phyloP scores from a whole-genome alignment of 2,113 vertebrate genomes.

The Pachycephala philippinensis region DNA sequence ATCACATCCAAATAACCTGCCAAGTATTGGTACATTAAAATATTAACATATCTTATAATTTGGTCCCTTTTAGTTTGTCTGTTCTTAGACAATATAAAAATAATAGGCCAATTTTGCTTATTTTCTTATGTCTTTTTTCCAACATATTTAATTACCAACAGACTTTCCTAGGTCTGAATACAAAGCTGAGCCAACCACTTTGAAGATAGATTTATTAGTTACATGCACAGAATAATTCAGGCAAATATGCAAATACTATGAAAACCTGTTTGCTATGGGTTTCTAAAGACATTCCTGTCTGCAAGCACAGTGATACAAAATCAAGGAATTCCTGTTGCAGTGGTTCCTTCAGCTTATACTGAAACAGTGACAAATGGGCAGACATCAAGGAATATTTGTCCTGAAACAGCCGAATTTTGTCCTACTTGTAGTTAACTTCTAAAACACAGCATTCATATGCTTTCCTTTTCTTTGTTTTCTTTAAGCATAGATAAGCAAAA shows the following conservation, averaged over 20 bases:
- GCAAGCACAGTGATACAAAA: neutral
- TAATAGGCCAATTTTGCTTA: accelerated
- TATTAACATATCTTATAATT: neutral
- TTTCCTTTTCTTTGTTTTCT: neutral
- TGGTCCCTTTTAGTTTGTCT: neutral
- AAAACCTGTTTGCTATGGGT: neutral
- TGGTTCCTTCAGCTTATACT: neutral
- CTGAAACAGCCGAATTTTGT: neutral
- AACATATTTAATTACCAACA: neutral
- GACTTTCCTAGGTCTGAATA: neutral
- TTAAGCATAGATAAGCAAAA: neutral
- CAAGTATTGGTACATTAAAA: neutral
- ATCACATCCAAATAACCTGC: neutral
- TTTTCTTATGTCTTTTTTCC: neutral
- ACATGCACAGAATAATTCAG: neutral
- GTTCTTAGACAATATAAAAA: neutral
- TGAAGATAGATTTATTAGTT: neutral
- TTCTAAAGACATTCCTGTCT: neutral
- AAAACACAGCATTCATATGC: neutral
- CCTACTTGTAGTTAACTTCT: neutral
- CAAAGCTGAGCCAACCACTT: neutral
- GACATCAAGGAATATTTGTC: neutral
- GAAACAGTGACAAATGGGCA: neutral
- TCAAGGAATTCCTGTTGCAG: neutral
- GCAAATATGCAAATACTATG: neutral